Evolutionary conservation across 1,140 invertebrate genomes (phyloP), one percentile per base, ranked within the genome.

Genomic region (Drosophila sechellia): DNA sequence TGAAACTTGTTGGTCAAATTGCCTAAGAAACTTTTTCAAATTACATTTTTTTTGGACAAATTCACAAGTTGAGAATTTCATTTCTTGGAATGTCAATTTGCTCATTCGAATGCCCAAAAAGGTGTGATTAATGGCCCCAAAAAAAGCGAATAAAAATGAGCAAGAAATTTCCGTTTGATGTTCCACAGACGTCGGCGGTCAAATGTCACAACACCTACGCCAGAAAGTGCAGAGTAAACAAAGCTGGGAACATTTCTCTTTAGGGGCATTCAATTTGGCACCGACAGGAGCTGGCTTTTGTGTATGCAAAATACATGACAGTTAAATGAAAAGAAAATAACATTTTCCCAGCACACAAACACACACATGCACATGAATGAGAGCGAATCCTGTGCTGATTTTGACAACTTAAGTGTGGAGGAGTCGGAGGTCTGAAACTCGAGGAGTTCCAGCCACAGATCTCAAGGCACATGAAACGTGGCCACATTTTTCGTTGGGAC

Each of bases 291-390:
- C 35, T 34, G 64, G 31, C 22, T 55, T 69, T 50, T 50, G 39
- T 43, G 64, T 72, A 83, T 76, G 84, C 83, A 87, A 86, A 86
- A 61, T 71, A 60, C 58, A 71, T 78, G 74, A 71, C 83, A 81
- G 65, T 78, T 78, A 72, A 81, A 81, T 86, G 61, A 86, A 86
- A 81, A 68, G 63, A 86, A 86, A 81, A 86, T 87, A 79, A 60
- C 55, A 72, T 61, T 68, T 69, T 56, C 12, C 58, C 53, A 25
- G 13, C 27, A 39, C 35, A 20, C 34, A 68, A 39, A 4, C 12
- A 37, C 10, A 37, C 35, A 13, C 35, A 39, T 4, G 5, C 45
- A 66, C 20, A 22, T 22, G 20, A 22, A 22, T 25, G 13, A 58
- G 53, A 31, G 35, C 43, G 50, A 74, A 35, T 53, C 42, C 40